A percentile compares a stretch with the other conserved stretches of the same genome.
Evolutionary conservation across 2,888 invertebrate genomes (phyloP).

Genomic region (Nipponacmea schrenckii): DNA sequence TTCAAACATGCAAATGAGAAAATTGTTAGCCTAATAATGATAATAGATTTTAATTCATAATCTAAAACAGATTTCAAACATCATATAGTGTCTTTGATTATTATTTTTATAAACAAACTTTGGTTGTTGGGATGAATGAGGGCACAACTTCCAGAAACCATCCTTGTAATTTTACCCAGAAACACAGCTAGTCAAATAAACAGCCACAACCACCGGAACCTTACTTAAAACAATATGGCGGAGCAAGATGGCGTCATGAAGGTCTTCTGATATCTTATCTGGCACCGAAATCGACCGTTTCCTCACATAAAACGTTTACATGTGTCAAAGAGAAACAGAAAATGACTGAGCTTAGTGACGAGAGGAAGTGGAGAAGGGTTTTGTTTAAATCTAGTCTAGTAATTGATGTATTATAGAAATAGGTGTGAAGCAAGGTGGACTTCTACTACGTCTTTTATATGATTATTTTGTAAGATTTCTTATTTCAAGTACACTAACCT

Average conservation of each 20-base stretch:
- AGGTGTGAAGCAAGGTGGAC: background rate
- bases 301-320: conserved; percentile 6
- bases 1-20: too few species aligned
- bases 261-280: background rate
- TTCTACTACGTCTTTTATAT: too few species aligned
- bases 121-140: too few species aligned
- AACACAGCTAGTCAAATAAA: conserved; percentile 1
- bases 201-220: background rate
- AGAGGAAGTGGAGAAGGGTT: background rate
- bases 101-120: too few species aligned
- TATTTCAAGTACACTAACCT: too few species aligned
- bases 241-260: background rate
- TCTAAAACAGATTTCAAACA: too few species aligned
- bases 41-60: too few species aligned
- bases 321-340: conserved; percentile 3
- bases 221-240: background rate
- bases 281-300: background rate
- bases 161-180: background rate
- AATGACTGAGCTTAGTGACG: background rate
- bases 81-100: too few species aligned
- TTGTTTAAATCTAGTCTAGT: background rate
- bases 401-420: background rate
- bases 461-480: too few species aligned
- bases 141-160: background rate
- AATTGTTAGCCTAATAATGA: too few species aligned